Conservation (phyloP, 2,797 vertebrate genomes). For the Rhinatrema bivittatum region DNA sequence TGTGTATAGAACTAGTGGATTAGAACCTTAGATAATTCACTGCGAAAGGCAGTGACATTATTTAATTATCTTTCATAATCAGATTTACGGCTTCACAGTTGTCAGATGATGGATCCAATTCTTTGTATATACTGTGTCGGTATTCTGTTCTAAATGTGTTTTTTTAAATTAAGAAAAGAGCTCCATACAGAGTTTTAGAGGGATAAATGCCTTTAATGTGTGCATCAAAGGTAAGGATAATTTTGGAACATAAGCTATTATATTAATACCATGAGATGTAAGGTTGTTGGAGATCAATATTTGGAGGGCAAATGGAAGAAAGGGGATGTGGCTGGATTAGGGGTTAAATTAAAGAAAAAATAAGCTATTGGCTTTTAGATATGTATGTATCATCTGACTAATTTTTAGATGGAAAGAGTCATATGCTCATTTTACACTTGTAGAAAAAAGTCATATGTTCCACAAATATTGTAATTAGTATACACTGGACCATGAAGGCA, state of each 20-base stretch:
- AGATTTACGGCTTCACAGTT: conserved; percentile 16
- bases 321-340: too few species aligned
- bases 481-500: too few species aligned
- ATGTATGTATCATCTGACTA: too few species aligned
- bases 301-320: neutral
- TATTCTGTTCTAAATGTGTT: neutral
- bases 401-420: too few species aligned
- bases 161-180: neutral
- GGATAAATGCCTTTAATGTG: neutral
- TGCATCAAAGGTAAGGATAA: neutral
- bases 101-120: neutral
- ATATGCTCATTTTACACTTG: too few species aligned
- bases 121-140: conserved; percentile 31
- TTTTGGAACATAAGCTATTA: neutral
- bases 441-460: too few species aligned
- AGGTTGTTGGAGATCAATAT: fast-evolving
- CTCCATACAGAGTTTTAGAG: neutral
- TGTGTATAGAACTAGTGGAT: neutral
- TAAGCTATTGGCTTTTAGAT: too few species aligned
- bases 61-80: neutral
- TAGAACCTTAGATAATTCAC: too few species aligned
- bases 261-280: neutral
- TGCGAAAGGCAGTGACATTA: neutral
- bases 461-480: too few species aligned
- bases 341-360: too few species aligned